Evolutionary conservation across 2,888 invertebrate species (phyloP).

Genomic region (Phaonia tiefii): DNA sequence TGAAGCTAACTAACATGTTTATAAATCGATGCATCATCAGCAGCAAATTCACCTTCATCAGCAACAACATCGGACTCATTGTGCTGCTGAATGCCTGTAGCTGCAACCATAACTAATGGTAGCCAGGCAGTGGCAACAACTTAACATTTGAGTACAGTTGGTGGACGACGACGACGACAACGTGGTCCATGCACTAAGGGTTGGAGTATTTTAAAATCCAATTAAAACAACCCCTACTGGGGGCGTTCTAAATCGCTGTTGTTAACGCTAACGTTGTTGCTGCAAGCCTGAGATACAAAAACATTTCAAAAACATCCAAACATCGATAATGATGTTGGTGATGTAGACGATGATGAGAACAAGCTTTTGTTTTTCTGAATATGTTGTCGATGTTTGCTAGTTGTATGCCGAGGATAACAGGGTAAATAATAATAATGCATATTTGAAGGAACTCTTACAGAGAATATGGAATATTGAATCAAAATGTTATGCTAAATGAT

Average conservation of each 20-base stretch:
- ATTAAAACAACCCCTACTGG: constrained; percentile 78
- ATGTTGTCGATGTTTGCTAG: constrained; percentile 43
- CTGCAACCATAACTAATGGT: not conserved
- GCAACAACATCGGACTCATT: constrained; percentile 31
- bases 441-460: not conserved
- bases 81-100: not conserved
- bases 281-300: constrained; percentile 72
- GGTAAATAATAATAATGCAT: constrained; percentile 6
- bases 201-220: constrained; percentile 81
- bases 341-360: constrained; percentile 12
- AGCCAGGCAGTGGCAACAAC: not conserved
- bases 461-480: too few relatives aligned
- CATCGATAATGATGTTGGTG: constrained; percentile 44
- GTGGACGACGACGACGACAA: not conserved
- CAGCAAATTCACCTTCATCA: constrained; percentile 21
- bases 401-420: not conserved
- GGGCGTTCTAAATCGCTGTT: constrained; percentile 77
- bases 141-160: constrained; percentile 27
- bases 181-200: constrained; percentile 25
- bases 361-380: constrained; percentile 59
- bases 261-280: constrained; percentile 27
- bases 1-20: constrained; percentile 59
- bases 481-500: constrained; percentile 21
- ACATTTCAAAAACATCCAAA: constrained; percentile 67
- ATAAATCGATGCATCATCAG: constrained; percentile 61